phyloP scores from a whole-genome alignment of 2,113 vertebrate species.

The Esox niger region DNA sequence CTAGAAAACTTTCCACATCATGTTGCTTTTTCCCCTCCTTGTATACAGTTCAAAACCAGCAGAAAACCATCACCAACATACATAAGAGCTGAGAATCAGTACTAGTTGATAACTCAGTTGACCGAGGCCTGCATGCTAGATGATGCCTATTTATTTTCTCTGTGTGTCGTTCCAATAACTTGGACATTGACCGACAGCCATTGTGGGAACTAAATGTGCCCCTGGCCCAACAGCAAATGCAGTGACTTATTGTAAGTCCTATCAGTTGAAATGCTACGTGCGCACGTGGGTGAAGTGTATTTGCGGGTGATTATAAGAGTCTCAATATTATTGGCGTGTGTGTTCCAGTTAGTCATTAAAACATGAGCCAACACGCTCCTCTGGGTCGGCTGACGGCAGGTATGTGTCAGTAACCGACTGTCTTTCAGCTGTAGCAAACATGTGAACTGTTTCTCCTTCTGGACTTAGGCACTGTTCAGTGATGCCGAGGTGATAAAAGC shows the following conservation, averaged over 20 bases:
- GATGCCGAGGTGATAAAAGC: neutral
- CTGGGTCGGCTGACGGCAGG: constrained; percentile 12
- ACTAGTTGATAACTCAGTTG: no score
- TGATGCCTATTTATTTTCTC: neutral
- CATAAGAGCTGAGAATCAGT: no score
- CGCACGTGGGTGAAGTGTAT: no score
- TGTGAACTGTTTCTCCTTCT: neutral
- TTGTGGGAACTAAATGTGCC: no score
- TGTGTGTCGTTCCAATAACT: no score
- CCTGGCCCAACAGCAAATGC: no score
- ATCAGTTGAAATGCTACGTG: no score
- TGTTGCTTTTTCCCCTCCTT: constrained; percentile 6
- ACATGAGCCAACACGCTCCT: constrained; percentile 42
- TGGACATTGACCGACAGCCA: no score
- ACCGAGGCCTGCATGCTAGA: neutral
- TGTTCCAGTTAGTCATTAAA: constrained; percentile 58
- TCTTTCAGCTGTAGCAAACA: constrained; percentile 5
- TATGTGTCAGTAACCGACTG: constrained; percentile 46
- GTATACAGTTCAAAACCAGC: neutral
- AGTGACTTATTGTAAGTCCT: no score
- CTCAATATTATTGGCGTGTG: neutral
- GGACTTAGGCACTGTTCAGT: neutral
- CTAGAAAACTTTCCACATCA: constrained; percentile 24
- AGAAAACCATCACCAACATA: no score
- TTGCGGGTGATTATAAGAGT: neutral